These are phyloP conservation scores for Cyclina sinensis DNA, from an alignment of 1,140 invertebrate species.

Conservation along the genomic window DNA sequence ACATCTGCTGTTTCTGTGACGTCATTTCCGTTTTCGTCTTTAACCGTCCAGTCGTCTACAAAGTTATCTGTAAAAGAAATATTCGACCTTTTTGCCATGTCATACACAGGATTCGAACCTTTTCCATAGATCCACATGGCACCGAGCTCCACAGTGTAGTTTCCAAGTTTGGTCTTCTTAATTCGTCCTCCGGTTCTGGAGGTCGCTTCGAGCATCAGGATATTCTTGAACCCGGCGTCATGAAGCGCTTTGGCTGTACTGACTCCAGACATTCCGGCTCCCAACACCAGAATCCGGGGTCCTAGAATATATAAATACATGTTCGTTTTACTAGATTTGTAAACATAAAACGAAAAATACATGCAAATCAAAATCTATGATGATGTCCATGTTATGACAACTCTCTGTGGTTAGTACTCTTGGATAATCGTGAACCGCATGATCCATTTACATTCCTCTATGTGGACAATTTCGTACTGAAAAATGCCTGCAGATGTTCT, in stretches of 20 bases:
- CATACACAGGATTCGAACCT: conserved; percentile 52
- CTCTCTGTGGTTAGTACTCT: too few relatives aligned
- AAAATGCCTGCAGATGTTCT: too few relatives aligned
- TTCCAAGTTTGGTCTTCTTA: neutral
- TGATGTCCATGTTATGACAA: too few relatives aligned
- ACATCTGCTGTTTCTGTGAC: conserved; percentile 14
- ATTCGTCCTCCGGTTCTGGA: conserved; percentile 31
- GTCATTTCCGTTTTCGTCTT: conserved; percentile 38
- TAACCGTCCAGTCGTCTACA: conserved; percentile 41
- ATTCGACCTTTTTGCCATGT: conserved; percentile 20
- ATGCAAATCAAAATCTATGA: too few relatives aligned
- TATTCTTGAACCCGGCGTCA: conserved; percentile 41
- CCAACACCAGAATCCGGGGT: conserved; percentile 44
- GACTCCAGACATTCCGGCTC: conserved; percentile 64
- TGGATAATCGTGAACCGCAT: too few relatives aligned
- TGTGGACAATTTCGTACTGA: too few relatives aligned
- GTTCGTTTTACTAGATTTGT: too few relatives aligned
- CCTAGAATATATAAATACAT: conserved; percentile 19
- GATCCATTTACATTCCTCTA: too few relatives aligned
- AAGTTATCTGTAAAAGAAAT: neutral
- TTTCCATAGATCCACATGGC: conserved; percentile 60
- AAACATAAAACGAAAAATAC: too few relatives aligned
- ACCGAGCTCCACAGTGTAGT: conserved; percentile 50
- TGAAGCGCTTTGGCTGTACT: conserved; percentile 48
- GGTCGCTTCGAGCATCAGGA: conserved; percentile 53